Percentiles rank a stretch among this genome's conserved stretches.
phyloP scores from a whole-genome alignment of 2,888 invertebrate genomes.

The Synanthedon andrenaeformis region DNA sequence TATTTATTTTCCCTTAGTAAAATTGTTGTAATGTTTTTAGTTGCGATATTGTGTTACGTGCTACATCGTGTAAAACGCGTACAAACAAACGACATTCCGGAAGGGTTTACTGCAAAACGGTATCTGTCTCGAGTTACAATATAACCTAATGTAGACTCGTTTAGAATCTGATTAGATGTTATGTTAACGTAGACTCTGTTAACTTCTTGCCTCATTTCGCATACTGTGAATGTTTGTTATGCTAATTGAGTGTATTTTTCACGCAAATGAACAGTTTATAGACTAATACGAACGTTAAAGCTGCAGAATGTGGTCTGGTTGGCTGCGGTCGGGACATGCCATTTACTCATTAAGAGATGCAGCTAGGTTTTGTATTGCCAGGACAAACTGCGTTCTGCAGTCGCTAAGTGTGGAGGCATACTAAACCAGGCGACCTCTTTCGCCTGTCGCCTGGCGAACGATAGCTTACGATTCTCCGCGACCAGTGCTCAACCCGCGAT shows the following conservation, averaged over 20 bases:
- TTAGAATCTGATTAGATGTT: constrained; percentile 13
- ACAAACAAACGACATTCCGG: constrained; percentile 15
- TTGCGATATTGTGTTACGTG: not conserved
- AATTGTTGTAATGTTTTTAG: too few species aligned
- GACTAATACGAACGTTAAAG: constrained; percentile 37
- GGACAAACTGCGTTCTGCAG: constrained; percentile 15
- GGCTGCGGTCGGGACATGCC: constrained; percentile 25
- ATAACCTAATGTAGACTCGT: constrained; percentile 7
- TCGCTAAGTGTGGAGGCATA: constrained; percentile 7
- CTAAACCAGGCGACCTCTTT: too few species aligned
- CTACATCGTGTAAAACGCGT: not conserved
- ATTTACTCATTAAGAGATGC: constrained; percentile 48
- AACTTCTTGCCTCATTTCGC: constrained; percentile 30
- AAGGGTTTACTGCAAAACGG: constrained; percentile 10
- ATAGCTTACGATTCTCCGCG: too few species aligned
- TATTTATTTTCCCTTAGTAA: too few species aligned
- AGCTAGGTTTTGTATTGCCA: constrained; percentile 18
- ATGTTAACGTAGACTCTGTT: constrained; percentile 8
- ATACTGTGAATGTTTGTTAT: constrained; percentile 35
- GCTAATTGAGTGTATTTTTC: constrained; percentile 44
- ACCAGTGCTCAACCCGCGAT: too few species aligned
- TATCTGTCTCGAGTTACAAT: constrained; percentile 5
- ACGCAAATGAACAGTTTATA: constrained; percentile 44
- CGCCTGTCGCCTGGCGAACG: too few species aligned
- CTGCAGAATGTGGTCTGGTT: constrained; percentile 28